phyloP scores from a whole-genome alignment of 2,797 vertebrate genomes.

The Vireo griseus region DNA sequence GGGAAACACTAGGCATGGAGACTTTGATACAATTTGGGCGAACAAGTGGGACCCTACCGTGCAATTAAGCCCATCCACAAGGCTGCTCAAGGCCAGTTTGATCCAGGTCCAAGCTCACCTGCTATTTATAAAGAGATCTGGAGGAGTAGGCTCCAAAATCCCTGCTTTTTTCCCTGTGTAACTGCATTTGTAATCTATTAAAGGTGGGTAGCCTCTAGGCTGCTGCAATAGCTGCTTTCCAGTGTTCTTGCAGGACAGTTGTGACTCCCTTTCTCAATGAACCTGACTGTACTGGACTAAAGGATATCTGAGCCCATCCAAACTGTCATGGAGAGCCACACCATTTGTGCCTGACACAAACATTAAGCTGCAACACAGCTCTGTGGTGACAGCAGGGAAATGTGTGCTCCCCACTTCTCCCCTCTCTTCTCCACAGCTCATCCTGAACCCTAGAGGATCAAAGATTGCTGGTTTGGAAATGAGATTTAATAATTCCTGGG shows the following conservation, averaged over 20 bases:
- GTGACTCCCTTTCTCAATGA: background rate
- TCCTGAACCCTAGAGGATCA: background rate
- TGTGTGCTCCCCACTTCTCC: background rate
- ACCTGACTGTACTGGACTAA: background rate
- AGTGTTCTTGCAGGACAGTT: background rate
- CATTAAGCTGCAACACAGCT: background rate
- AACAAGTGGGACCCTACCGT: constrained; percentile 8
- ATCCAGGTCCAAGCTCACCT: constrained; percentile 18
- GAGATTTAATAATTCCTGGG: background rate
- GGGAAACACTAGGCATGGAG: background rate
- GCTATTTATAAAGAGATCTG: constrained; percentile 20
- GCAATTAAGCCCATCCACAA: constrained; percentile 7
- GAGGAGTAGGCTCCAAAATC: background rate
- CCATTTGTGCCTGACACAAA: background rate
- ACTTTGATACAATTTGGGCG: background rate
- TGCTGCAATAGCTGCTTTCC: background rate
- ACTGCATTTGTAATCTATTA: background rate
- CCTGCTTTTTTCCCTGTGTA: background rate
- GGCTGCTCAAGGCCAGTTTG: background rate
- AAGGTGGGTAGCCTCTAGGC: background rate
- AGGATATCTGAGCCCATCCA: background rate
- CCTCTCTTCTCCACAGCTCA: background rate
- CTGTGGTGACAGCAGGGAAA: background rate
- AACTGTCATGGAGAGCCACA: background rate
- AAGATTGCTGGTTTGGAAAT: background rate